These are phyloP conservation scores for Ficedula albicollis DNA, from an alignment of 2,797 vertebrate species.

Conservation along the genomic window DNA sequence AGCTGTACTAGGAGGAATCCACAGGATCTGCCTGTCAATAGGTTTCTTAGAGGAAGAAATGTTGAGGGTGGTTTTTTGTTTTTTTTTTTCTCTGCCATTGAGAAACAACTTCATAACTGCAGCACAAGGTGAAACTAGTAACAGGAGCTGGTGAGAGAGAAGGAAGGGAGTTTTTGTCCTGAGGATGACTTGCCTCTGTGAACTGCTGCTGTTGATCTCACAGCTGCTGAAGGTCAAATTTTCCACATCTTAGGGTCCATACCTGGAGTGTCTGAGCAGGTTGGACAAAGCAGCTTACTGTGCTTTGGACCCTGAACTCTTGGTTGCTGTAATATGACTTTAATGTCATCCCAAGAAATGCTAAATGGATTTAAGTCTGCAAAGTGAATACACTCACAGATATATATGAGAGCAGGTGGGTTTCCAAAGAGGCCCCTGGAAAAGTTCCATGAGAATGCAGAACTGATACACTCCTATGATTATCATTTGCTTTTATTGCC, in stretches of 20 bases:
- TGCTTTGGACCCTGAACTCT: background rate
- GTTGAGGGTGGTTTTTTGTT: background rate
- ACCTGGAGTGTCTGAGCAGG: background rate
- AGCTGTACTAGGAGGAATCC: slow-evolving; percentile 72
- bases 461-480: background rate
- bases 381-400: background rate
- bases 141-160: background rate
- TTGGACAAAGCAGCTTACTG: background rate
- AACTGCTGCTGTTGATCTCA: background rate
- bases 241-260: background rate
- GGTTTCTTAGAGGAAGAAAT: slow-evolving; percentile 73
- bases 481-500: background rate
- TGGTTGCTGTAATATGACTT: background rate
- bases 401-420: background rate
- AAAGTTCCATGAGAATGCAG: background rate
- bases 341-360: background rate
- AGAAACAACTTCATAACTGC: slow-evolving; percentile 71
- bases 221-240: background rate
- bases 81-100: slow-evolving; percentile 20
- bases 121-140: slow-evolving; percentile 70
- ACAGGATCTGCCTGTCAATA: slow-evolving; percentile 81
- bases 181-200: background rate
- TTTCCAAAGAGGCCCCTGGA: background rate
- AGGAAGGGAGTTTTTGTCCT: background rate
- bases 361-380: background rate